Percentiles rank a stretch among this genome's conserved stretches.
phyloP scores from a whole-genome alignment of 2,797 vertebrate species.

The Helicolenus hilgendorfi region DNA sequence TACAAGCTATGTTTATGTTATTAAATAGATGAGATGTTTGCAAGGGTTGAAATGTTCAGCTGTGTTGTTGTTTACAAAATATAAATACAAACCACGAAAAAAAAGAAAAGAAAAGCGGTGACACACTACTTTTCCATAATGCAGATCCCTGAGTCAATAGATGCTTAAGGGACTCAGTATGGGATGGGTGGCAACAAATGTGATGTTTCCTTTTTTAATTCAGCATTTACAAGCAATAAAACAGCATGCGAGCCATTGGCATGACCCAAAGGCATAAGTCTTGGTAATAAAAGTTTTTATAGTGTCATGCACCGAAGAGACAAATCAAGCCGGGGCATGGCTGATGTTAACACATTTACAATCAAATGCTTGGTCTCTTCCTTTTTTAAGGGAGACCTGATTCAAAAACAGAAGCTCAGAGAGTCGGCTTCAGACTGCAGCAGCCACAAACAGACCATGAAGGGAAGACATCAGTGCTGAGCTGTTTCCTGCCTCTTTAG shows the following conservation, averaged over 20 bases:
- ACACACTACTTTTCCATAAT: background rate
- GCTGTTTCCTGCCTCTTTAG: constrained; percentile 72
- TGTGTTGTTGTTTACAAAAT: background rate
- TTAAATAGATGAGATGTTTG: background rate
- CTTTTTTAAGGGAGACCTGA: constrained; percentile 39
- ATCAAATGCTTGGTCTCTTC: constrained; percentile 5
- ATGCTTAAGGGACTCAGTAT: background rate
- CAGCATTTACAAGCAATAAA: constrained; percentile 38
- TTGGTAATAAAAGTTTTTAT: constrained; percentile 29
- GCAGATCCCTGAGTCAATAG: background rate
- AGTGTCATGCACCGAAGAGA: constrained; percentile 20
- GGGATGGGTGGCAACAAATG: background rate
- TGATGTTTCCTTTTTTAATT: background rate
- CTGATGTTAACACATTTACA: constrained; percentile 16
- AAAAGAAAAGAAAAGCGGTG: background rate
- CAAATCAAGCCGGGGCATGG: constrained; percentile 7
- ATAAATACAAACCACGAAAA: background rate
- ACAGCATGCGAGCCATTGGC: background rate
- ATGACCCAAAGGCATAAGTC: constrained; percentile 15
- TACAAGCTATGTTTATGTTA: background rate
- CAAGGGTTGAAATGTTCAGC: background rate
- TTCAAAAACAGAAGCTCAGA: constrained; percentile 51
- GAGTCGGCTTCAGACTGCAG: constrained; percentile 33
- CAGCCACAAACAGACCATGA: constrained; percentile 75
- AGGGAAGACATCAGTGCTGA: constrained; percentile 72